These are phyloP conservation scores for Coenonympha arcania DNA, from an alignment of 2,888 invertebrate species.

Conservation along the genomic window DNA sequence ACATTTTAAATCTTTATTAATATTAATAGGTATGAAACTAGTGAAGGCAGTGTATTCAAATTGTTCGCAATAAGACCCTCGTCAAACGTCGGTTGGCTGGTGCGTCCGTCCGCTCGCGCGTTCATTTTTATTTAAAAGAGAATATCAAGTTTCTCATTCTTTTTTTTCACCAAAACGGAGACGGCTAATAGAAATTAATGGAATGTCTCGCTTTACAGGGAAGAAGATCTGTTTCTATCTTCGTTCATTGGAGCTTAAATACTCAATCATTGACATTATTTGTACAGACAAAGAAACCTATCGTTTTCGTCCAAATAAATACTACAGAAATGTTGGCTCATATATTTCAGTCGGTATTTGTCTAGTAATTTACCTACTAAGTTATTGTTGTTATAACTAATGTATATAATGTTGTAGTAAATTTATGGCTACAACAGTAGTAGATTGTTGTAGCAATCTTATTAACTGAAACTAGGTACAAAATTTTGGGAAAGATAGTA, in stretches of 20 bases:
- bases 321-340: no score
- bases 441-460: no score
- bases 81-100: constrained; percentile 22
- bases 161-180: constrained; percentile 9
- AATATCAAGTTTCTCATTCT: constrained; percentile 14
- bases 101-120: neutral
- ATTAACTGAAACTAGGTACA: no score
- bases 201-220: constrained; percentile 15
- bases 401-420: no score
- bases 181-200: constrained; percentile 20
- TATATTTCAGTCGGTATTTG: no score
- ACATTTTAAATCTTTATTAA: constrained; percentile 3
- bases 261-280: constrained; percentile 1
- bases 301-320: no score
- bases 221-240: neutral
- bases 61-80: constrained; percentile 20
- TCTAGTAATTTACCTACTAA: no score
- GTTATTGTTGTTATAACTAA: no score
- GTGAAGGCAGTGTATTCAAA: constrained; percentile 12
- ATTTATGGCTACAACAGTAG: no score
- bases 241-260: neutral
- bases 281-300: neutral
- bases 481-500: no score
- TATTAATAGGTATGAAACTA: constrained; percentile 5
- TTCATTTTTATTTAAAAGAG: constrained; percentile 18